Evolutionary conservation across 2,888 invertebrate species (phyloP).

Genomic region (Cephus nigrinus): DNA sequence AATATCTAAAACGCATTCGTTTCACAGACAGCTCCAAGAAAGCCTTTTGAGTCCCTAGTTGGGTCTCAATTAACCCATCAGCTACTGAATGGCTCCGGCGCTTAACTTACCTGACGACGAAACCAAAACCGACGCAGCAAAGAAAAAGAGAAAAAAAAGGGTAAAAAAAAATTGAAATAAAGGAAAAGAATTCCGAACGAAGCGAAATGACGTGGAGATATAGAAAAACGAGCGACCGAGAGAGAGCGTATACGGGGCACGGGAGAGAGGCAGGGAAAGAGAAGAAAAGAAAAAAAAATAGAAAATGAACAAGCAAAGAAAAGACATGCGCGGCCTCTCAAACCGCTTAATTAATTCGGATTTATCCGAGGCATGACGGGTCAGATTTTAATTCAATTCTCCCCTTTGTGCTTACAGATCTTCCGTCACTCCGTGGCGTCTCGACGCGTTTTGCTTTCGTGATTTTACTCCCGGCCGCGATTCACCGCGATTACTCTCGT

Average conservation of each 20-base stretch:
- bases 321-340: constrained; percentile 39
- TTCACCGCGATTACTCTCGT: constrained; percentile 3
- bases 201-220: constrained; percentile 13
- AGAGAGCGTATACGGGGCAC: constrained; percentile 13
- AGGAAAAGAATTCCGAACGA: constrained; percentile 26
- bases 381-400: constrained; percentile 54
- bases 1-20: not conserved
- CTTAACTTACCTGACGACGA: constrained; percentile 32
- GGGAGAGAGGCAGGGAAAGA: constrained; percentile 20
- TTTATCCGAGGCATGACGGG: constrained; percentile 63
- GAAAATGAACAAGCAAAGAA: constrained; percentile 30
- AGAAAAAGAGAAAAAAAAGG: constrained; percentile 15
- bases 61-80: constrained; percentile 62
- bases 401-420: constrained; percentile 8
- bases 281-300: constrained; percentile 21
- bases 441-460: not conserved
- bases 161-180: constrained; percentile 15
- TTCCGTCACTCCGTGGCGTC: constrained; percentile 1
- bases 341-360: constrained; percentile 65
- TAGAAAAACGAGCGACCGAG: no score
- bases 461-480: not conserved
- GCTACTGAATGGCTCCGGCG: constrained; percentile 61
- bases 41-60: constrained; percentile 48
- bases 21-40: constrained; percentile 1
- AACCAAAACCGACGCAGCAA: constrained; percentile 29